Evolutionary conservation across 92 coral and sea anemone species (phyloP).

Genomic region (Blastomussa wellsi): DNA sequence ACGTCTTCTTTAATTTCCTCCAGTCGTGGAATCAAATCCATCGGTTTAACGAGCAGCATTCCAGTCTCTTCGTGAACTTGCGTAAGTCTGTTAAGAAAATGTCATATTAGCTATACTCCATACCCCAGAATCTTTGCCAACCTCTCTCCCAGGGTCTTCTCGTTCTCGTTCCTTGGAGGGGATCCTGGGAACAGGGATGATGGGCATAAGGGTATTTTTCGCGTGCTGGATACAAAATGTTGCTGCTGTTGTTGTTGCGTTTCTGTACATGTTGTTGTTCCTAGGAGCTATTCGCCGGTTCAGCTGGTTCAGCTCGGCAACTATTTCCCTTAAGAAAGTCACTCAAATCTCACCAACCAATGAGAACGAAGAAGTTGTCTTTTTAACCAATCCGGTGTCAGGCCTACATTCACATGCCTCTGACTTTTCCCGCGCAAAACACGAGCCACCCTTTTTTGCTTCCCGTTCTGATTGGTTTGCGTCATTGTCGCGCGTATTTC

Average conservation of each 20-base stretch:
- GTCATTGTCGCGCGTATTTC: neutral
- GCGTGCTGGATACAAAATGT: no score
- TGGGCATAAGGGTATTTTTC: no score
- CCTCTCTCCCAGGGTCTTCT: no score
- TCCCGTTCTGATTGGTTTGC: neutral
- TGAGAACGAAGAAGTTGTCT: neutral
- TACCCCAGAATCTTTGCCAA: no score
- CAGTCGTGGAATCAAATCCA: conserved; percentile 56
- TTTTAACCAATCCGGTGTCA: neutral
- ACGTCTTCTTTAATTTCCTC: conserved; percentile 39
- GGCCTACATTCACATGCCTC: no score
- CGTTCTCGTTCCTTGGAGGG: no score
- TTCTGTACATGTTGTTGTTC: no score
- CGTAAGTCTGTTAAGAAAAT: conserved; percentile 55
- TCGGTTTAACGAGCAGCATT: conserved; percentile 65
- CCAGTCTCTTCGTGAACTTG: conserved; percentile 75
- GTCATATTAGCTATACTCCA: neutral
- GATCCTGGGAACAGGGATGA: no score
- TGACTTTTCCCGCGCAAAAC: no score
- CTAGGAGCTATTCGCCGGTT: no score
- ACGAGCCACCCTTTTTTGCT: neutral
- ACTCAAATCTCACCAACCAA: neutral
- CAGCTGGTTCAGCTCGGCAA: neutral
- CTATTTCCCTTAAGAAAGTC: no score
- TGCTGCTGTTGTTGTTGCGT: no score